Evolutionary conservation across 1,140 invertebrate species (phyloP).

Genomic region (Steinernema feltiae): DNA sequence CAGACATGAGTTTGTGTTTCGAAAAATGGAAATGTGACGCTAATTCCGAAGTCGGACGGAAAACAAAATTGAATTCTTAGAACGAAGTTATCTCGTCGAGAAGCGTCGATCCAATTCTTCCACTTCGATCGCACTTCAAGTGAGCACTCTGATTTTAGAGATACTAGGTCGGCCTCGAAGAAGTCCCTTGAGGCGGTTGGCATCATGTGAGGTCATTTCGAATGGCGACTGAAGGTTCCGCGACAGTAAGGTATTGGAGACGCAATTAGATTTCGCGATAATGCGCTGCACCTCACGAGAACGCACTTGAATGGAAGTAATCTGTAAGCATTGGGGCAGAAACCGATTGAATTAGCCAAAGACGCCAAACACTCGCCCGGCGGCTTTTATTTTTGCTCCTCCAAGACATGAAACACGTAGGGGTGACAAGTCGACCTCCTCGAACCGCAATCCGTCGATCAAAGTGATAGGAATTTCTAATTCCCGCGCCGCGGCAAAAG

Average conservation of each 20-base stretch:
- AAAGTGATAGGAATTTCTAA: conserved; percentile 1
- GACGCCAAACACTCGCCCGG: neutral
- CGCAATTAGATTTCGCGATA: neutral
- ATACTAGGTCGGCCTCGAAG: too few species aligned
- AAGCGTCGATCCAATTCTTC: neutral
- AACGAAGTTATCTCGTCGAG: neutral
- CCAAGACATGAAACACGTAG: neutral
- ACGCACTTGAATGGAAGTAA: neutral
- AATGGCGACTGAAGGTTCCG: neutral
- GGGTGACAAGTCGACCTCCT: neutral
- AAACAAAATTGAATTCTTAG: neutral
- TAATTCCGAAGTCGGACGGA: neutral
- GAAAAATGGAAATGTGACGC: too few species aligned
- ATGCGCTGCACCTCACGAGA: neutral
- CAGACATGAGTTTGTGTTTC: too few species aligned
- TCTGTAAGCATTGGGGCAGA: neutral
- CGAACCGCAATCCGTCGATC: neutral
- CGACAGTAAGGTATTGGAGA: neutral
- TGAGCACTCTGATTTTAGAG: neutral
- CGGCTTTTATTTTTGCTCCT: too few species aligned
- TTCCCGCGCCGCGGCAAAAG: too few species aligned
- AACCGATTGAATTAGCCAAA: neutral
- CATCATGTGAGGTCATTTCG: too few species aligned
- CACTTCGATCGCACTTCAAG: neutral
- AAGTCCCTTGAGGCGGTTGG: neutral